phyloP scores from a whole-genome alignment of 2,113 vertebrate species.

The Saguinus imperator region DNA sequence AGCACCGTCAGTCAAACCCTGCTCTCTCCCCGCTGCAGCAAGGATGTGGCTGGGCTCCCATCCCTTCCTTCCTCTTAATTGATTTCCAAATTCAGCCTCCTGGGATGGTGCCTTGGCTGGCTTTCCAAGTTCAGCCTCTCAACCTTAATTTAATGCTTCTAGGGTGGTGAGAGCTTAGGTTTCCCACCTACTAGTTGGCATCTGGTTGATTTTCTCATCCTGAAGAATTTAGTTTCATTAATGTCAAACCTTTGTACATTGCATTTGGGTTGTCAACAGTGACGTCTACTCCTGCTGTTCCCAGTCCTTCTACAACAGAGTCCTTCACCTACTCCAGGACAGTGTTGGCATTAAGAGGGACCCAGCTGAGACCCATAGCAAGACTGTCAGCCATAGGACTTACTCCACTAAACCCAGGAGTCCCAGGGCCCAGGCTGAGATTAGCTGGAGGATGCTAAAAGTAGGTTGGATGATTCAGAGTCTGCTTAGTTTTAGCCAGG shows the following conservation, averaged over 20 bases:
- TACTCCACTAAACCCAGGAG: not conserved
- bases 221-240: not conserved
- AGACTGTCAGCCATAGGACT: not conserved
- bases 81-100: conserved; percentile 56
- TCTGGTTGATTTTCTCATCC: conserved; percentile 51
- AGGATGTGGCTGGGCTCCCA: not conserved
- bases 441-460: not conserved
- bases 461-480: not conserved
- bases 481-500: not conserved
- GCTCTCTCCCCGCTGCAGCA: not conserved
- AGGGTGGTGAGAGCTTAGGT: conserved; percentile 45
- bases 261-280: not conserved
- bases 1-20: not conserved
- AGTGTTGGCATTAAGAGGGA: not conserved
- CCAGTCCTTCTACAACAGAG: not conserved
- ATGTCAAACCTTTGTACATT: not conserved
- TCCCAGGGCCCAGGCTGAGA: not conserved
- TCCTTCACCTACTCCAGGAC: not conserved
- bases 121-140: conserved; percentile 55
- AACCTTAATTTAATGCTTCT: conserved; percentile 50
- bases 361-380: not conserved
- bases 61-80: not conserved
- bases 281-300: not conserved
- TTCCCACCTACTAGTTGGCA: conserved; percentile 55
- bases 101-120: conserved; percentile 40